phyloP scores from a whole-genome alignment of 1,140 invertebrate species.

The Yoshiicerus persimilis region DNA sequence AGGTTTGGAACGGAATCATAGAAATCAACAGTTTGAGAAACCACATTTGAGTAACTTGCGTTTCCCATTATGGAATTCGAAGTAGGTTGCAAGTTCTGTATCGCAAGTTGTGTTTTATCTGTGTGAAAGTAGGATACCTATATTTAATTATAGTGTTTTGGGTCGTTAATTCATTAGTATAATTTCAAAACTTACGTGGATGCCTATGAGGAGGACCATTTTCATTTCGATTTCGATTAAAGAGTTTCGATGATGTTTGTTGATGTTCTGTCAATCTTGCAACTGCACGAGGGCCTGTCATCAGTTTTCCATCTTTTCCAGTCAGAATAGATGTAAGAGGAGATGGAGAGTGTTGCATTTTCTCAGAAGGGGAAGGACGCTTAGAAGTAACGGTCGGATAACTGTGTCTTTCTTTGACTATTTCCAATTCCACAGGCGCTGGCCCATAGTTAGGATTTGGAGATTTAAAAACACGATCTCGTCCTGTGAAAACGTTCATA shows the following conservation, averaged over 20 bases:
- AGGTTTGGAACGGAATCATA: too few relatives aligned
- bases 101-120: too few relatives aligned
- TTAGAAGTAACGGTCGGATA: neutral
- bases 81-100: too few relatives aligned
- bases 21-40: too few relatives aligned
- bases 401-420: neutral
- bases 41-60: too few relatives aligned
- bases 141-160: too few relatives aligned
- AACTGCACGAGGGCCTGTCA: neutral
- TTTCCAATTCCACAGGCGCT: neutral
- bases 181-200: neutral
- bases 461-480: neutral
- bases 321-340: neutral
- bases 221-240: neutral
- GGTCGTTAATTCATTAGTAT: too few relatives aligned
- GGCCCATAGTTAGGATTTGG: neutral
- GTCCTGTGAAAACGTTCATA: neutral
- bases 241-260: neutral
- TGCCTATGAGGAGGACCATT: neutral
- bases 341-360: neutral
- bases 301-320: neutral
- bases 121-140: too few relatives aligned
- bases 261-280: neutral
- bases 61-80: too few relatives aligned
- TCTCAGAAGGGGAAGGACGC: neutral